Base-by-base conservation (phyloP, 2,797 vertebrate species). In the Coranthus polyacanthus region DNA sequence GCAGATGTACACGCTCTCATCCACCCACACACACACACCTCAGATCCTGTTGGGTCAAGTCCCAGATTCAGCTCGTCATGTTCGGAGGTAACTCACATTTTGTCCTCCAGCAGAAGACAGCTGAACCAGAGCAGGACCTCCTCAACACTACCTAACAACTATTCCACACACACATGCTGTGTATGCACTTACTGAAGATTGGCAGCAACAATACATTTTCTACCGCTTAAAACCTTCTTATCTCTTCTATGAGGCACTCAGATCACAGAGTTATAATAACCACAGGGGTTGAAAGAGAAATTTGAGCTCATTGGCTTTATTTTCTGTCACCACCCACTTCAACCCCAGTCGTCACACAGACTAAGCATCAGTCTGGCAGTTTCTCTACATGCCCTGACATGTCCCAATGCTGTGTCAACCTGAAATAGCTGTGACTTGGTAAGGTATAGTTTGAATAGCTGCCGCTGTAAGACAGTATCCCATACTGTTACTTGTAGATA, bases 311-410 rank as follows among this genome's bases (percentile, higher is more conserved):
- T 12, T 45, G 47, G 21, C 49, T 79, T 82, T 12, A 39, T 51
- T 59, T 34, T 44, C 18, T 5, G n/a, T 70, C 50, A 5, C 38
- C 75, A 16, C 54, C 61, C 56, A 54, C 65, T 62, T 49, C 22
- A 63, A 39, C 46, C 65, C 12, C 58, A 57, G 52, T 22, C 32
- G 7, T 71, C 56, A 53, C n/a, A n/a, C n/a, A n/a, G n/a, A 55
- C 45, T 49, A 49, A n/a, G n/a, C 7, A 61, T 38, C 38, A 6
- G 53, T 42, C 60, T 74, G 55, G 21, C 41, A 29, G 26, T 17
- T 65, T 47, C 57, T 57, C 36, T 17, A 63, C 85, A 83, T 77
- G 89, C 26, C 78, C 59, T 51, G 78, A 21, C 89, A 78, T 70
- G 83, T 64, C 46, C 68, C 46, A 41, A 68, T 36, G 20, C 77